Base-by-base conservation (phyloP, 2,797 vertebrate genomes). In the Trematomus bernacchii region DNA sequence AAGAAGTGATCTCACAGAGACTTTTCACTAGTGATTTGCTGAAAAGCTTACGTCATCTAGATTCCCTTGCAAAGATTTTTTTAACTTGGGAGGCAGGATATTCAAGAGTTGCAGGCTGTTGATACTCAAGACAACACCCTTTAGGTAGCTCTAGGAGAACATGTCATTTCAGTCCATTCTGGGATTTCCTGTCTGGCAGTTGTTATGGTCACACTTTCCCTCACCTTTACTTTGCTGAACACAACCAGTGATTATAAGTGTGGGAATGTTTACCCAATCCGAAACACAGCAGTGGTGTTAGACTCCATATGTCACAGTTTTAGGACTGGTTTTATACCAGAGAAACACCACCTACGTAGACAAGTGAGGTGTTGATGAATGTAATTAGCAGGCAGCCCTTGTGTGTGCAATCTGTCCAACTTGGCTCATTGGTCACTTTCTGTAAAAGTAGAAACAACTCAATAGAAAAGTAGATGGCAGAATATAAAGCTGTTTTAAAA, bases 141-240 rank as follows among this genome's bases (percentile, higher is more conserved):
- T 40, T 7, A 27, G 5, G 40, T 52, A 58, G 66, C 76, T 72
- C 52, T 67, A 52, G 8, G 71, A 77, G 59, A 60, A 23, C 15
- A 67, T 71, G 66, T 69, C 60, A 77, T 76, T 79, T 73, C 47
- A 55, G 59, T 78, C 37, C 42, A 76, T 64, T 79, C 27, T 66
- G 64, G 73, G 80, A 82, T 85, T 88, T 91, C 83, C 87, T 89
- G 86, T 80, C 67, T 60, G 55, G 48, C 33, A 71, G 15, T 50
- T 76, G 58, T 42, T 78, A 65, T 73, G 60, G 50, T 71, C 71
- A 61, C 21, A 69, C 66, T 75, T 76, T 87, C 42, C 42, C 60
- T 73, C 54, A 71, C 40, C 48, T 74, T 69, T 72, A 73, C 40
- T 66, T 69, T 79, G 50, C 63, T 76, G 58, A 76, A 70, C 55